Evolutionary conservation across 2,113 vertebrate genomes (phyloP).

Genomic region (Plestiodon gilberti): DNA sequence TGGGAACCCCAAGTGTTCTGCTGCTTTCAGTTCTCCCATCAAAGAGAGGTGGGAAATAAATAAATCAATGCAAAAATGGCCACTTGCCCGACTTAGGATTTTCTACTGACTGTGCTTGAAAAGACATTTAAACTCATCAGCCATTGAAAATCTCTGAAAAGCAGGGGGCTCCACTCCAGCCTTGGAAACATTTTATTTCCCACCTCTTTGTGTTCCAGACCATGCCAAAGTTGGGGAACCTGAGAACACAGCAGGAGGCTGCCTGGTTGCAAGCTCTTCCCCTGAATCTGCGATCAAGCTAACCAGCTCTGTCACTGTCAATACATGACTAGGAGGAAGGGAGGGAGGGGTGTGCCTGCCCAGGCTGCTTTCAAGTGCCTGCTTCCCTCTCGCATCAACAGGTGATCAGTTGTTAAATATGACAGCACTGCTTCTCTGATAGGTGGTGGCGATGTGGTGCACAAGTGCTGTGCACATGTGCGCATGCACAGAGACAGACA

Average conservation of each 20-base stretch:
- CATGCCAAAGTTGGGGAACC: background rate
- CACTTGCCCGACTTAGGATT: background rate
- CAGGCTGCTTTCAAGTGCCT: background rate
- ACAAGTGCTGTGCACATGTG: background rate
- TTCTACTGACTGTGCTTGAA: background rate
- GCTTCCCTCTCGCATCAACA: background rate
- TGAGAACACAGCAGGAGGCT: background rate
- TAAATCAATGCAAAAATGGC: background rate
- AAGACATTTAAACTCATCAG: background rate
- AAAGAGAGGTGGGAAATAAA: too few species aligned
- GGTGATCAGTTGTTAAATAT: background rate
- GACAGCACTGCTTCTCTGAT: background rate
- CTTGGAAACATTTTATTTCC: background rate
- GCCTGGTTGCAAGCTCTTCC: background rate
- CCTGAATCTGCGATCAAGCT: background rate
- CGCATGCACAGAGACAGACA: background rate
- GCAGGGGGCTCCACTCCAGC: too few species aligned
- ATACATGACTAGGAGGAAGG: background rate
- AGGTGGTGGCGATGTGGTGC: background rate
- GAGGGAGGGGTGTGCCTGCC: too few species aligned
- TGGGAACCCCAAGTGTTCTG: too few species aligned
- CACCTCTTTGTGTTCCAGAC: background rate
- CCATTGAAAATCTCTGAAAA: background rate
- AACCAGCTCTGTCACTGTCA: background rate
- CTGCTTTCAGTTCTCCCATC: too few species aligned